Evolutionary conservation across 2,888 invertebrate genomes (phyloP).

Genomic region (Dasypogon diadema): DNA sequence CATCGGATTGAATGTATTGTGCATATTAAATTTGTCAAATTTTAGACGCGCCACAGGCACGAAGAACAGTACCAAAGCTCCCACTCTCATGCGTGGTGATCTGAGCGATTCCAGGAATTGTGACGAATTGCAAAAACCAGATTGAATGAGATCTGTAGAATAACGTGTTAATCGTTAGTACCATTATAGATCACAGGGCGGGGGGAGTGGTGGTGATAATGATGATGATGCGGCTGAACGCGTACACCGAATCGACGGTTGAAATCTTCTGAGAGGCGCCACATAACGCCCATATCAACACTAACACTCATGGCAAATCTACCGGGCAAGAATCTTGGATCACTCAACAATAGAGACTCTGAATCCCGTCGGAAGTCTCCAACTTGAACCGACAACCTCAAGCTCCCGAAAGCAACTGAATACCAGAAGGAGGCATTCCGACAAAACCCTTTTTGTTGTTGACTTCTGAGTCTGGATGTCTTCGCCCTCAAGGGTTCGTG

Average conservation of each 20-base stretch:
- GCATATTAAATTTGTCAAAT: slow-evolving; percentile 2
- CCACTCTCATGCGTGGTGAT: slow-evolving; percentile 13
- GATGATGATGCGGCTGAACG: slow-evolving; percentile 65
- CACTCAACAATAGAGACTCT: background rate
- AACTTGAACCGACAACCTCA: slow-evolving; percentile 22
- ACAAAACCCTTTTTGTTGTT: slow-evolving; percentile 36
- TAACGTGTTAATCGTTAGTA: slow-evolving; percentile 50
- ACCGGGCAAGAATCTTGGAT: background rate
- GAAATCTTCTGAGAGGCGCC: slow-evolving; percentile 69
- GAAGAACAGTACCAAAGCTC: background rate
- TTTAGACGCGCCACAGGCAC: slow-evolving; percentile 5
- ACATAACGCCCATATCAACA: slow-evolving; percentile 69
- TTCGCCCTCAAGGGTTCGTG: slow-evolving; percentile 23
- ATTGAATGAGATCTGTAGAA: slow-evolving; percentile 1
- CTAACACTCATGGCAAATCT: slow-evolving; percentile 66
- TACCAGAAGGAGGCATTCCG: background rate
- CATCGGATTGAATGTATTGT: slow-evolving; percentile 7
- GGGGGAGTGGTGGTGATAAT: slow-evolving; percentile 60
- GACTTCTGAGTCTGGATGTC: background rate
- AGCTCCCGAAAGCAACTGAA: slow-evolving; percentile 49
- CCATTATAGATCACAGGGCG: slow-evolving; percentile 65
- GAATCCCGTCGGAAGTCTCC: slow-evolving; percentile 9
- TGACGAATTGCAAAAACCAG: slow-evolving; percentile 9
- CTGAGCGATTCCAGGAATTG: background rate
- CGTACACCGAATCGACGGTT: slow-evolving; percentile 68